A percentile compares a stretch with the other conserved stretches of the same genome.
Conservation (phyloP, 1,140 invertebrate genomes). For the Drosophila ogumai region DNA sequence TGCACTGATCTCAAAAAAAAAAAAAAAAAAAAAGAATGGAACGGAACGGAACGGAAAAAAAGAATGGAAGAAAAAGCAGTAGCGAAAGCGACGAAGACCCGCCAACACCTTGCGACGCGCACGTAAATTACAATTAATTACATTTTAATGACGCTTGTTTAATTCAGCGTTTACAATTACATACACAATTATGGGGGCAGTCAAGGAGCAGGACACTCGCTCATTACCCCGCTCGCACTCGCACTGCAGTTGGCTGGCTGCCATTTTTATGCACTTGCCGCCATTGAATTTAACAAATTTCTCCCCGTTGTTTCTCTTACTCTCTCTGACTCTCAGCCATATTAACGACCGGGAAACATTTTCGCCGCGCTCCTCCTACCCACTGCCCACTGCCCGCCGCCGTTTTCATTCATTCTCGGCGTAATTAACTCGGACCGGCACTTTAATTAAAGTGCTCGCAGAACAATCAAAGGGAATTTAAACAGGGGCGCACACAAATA, state of each 20-base stretch:
- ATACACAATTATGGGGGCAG: conserved; percentile 75
- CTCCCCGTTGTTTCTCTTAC: conserved; percentile 24
- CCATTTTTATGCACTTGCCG: conserved; percentile 74
- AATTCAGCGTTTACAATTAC: conserved; percentile 84
- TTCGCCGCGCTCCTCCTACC: conserved; percentile 2
- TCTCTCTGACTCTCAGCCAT: conserved; percentile 36
- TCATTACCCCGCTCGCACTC: conserved; percentile 58
- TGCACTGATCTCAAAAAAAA: conserved; percentile 61
- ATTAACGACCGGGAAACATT: conserved; percentile 66
- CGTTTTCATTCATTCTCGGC: conserved; percentile 39
- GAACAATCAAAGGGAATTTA: conserved; percentile 70
- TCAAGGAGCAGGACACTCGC: conserved; percentile 51
- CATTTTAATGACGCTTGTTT: conserved; percentile 84
- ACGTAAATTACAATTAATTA: conserved; percentile 84
- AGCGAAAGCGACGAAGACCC: conserved; percentile 16
- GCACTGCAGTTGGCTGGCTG: conserved; percentile 48
- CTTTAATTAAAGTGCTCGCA: conserved; percentile 56
- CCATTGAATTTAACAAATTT: conserved; percentile 78
- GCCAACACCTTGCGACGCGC: conserved; percentile 68
- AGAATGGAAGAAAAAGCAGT: conserved; percentile 9
- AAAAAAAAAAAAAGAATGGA: background rate
- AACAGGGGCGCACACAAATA: conserved; percentile 48
- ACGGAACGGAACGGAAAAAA: background rate
- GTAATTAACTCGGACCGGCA: conserved; percentile 68
- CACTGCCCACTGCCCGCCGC: background rate